A percentile compares a stretch with the other conserved stretches of the same genome.
Evolutionary conservation across 2,113 vertebrate genomes (phyloP).

Genomic region (mouse (Mus musculus)): DNA sequence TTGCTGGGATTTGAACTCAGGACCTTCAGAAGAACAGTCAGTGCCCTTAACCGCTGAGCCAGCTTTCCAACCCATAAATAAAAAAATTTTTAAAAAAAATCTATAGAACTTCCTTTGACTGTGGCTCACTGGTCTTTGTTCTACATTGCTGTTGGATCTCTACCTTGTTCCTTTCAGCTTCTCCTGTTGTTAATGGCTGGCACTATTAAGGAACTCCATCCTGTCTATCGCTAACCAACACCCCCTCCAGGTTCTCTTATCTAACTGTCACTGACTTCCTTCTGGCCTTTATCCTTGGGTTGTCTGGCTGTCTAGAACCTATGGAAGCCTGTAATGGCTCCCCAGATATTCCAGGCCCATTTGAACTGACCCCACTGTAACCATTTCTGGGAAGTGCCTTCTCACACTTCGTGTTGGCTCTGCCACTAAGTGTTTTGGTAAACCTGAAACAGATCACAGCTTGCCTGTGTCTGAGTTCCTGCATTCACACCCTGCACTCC

Average conservation of each 20-base stretch:
- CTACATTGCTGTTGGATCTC: background rate
- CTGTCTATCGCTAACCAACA: background rate
- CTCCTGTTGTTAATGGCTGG: background rate
- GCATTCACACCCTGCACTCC: background rate
- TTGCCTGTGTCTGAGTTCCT: background rate
- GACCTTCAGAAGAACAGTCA: too few relatives aligned
- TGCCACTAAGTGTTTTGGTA: background rate
- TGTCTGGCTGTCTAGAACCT: background rate
- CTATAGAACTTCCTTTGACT: background rate
- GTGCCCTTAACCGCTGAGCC: too few relatives aligned
- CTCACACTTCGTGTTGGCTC: background rate
- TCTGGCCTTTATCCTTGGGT: background rate
- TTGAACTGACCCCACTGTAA: background rate
- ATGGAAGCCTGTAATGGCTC: background rate
- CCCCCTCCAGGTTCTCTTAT: too few relatives aligned
- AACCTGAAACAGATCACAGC: background rate
- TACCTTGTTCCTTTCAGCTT: background rate
- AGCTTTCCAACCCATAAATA: too few relatives aligned
- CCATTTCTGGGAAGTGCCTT: background rate
- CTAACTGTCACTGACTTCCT: background rate
- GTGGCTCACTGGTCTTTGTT: background rate
- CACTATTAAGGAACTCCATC: background rate
- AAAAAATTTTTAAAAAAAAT: too few relatives aligned
- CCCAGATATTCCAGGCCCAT: background rate
- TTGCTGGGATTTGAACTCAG: too few relatives aligned